phyloP scores from a whole-genome alignment of 2,113 vertebrate species.

The Hydropotes inermis region DNA sequence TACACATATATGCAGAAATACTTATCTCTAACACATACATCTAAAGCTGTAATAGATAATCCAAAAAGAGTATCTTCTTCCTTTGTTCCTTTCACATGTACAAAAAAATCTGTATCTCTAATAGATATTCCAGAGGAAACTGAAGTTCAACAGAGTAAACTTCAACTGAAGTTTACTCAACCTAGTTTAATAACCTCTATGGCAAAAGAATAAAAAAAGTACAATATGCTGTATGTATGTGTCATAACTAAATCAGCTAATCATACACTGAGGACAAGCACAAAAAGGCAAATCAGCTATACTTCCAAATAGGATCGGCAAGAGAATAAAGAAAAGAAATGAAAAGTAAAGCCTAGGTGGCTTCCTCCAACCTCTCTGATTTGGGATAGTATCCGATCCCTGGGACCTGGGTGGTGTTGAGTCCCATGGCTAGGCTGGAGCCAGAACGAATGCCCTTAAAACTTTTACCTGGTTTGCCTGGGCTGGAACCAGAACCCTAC shows the following conservation, averaged over 20 bases:
- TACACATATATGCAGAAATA: neutral
- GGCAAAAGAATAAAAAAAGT: neutral
- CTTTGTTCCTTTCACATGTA: neutral
- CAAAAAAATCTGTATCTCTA: neutral
- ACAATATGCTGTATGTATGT: neutral
- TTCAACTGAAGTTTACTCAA: no score
- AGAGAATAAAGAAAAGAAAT: neutral
- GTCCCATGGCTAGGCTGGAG: neutral
- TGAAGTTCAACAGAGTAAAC: neutral
- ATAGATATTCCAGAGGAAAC: neutral
- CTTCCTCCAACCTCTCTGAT: neutral
- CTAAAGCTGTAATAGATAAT: neutral
- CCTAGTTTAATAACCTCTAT: neutral
- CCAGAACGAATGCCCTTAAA: neutral
- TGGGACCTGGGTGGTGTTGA: neutral
- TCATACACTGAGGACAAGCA: neutral
- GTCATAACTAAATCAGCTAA: neutral
- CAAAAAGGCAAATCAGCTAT: neutral
- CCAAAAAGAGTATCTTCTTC: neutral
- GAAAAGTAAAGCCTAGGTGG: neutral
- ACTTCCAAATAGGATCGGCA: neutral
- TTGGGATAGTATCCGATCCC: neutral
- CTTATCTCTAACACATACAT: neutral
- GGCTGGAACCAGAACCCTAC: neutral
- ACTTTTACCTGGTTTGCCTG: neutral